These are phyloP conservation scores for Acleris laterana DNA, from an alignment of 2,888 invertebrate genomes.

Conservation along the genomic window DNA sequence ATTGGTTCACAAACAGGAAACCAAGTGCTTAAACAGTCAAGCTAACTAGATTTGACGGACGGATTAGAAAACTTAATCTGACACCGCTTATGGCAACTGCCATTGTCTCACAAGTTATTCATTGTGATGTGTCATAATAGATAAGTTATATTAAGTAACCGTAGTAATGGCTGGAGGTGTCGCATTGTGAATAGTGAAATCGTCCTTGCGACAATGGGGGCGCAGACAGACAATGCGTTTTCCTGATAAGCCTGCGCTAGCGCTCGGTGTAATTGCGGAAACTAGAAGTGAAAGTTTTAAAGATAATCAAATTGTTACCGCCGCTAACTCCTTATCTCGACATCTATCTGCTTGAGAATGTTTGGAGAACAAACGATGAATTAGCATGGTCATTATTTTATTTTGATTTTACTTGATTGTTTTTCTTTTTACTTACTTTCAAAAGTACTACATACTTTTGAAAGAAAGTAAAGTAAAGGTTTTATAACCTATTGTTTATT, in stretches of 20 bases:
- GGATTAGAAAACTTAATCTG: conserved; percentile 23
- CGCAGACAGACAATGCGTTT: conserved; percentile 66
- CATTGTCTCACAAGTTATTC: conserved; percentile 32
- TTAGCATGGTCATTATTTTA: conserved; percentile 14
- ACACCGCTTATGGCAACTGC: conserved; percentile 16
- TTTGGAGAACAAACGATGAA: conserved; percentile 9
- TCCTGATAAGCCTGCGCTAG: conserved; percentile 64
- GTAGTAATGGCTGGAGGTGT: conserved; percentile 32
- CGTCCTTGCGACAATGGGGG: conserved; percentile 69
- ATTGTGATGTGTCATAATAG: conserved; percentile 34
- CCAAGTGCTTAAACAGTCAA: too few species aligned
- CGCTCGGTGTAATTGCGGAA: conserved; percentile 57
- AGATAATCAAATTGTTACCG: conserved; percentile 36
- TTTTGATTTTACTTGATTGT: background rate
- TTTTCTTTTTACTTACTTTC: too few species aligned
- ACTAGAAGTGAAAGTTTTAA: conserved; percentile 69
- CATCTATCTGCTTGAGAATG: conserved; percentile 23
- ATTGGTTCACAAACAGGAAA: too few species aligned
- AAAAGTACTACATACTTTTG: too few species aligned
- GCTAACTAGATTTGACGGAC: background rate
- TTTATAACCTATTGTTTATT: too few species aligned
- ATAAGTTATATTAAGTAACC: conserved; percentile 36
- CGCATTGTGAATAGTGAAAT: conserved; percentile 60
- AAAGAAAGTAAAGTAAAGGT: too few species aligned
- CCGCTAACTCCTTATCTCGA: conserved; percentile 16